Evolutionary conservation across 2,113 vertebrate genomes (phyloP), one percentile per base, ranked within the genome.

Genomic region (Nannobrachium achirus): DNA sequence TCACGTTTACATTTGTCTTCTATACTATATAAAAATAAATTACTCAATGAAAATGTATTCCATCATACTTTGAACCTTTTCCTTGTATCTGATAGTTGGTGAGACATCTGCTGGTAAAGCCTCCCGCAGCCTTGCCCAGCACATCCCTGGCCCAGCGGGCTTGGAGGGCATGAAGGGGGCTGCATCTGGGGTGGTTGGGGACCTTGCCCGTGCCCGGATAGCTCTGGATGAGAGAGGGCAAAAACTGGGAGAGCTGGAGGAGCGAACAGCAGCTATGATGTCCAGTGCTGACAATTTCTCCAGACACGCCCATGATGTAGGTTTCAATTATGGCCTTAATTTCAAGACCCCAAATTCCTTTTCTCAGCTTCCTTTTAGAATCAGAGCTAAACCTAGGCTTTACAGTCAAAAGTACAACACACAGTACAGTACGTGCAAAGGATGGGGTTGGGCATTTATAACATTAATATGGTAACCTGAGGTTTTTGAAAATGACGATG

Each of bases 81-180:
- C 52, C 20, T 38, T 41, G 7, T 53, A n/a, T 16, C 9, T 46
- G 9, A 1, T 56, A 99, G 97, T 99, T 82, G 97, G 97, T 41
- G 98, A 99, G 82, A 95, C 95, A 0, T 81, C 92, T 6, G 93
- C 97, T 2, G 98, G 98, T n/a, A 98, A 97, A 78, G 94, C 98
- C 8, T 96, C 97, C 0, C 92, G 96, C 40, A 98, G 95, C 79
- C 94, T 99, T 62, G 98, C 97, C 5, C 97, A 98, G 86, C 98
- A 99, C 86, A 98, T 99, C 83, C 98, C 98, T 0, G 98, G 98
- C 10, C 94, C 95, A 11, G 97, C 96, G 1, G 91, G 96, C 73
- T 96, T 99, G 33, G 98, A 99, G 91, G 98, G 98, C 33, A 98
- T 99, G 85, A 98, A 98, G 92, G 95, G 97, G 10, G 96, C 97